Base-by-base conservation (phyloP, 2,888 invertebrate genomes). In the Agapostemon virescens region DNA sequence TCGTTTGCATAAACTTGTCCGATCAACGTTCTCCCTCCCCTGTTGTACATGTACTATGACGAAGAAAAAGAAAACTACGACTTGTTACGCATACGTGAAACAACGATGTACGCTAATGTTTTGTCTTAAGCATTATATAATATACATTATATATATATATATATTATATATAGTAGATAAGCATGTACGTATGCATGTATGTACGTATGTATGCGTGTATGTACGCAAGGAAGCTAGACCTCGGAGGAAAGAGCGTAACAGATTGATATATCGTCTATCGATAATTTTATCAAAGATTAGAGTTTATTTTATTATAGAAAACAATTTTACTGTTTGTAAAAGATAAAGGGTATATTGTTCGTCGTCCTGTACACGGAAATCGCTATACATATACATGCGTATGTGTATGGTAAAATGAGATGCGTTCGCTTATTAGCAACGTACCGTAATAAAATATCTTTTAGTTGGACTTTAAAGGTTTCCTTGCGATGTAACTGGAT, bases 281-380 rank as follows among this genome's bases (percentile, higher is more conserved):
- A 87, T 88, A 84, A 87, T 89, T 89, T 89, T 88, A 89, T 89
- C 88, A 89, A 91, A 91, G 88, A 90, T 90, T 91, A 90, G 89
- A 90, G 89, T 90, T 91, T 91, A 91, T 91, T 91, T 90, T 91
- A 89, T 89, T 90, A 90, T 87, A 70, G 71, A 86, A 77, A 86
- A 81, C 81, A 86, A 87, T 86, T 87, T 89, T 86, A 88, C 84
- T 79, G 84, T 84, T 84, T 83, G 84, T 86, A 86, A 84, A 72
- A 80, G 73, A 87, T 85, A 83, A 81, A 77, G 69, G 71, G 64
- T 81, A 33, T 82, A 82, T 78, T 82, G 63, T 69, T 78, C 70
- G 49, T 78, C 81, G 45, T 73, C 33, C 52, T 71, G 77, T 82
- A 84, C 74, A 83, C 79, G 58, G 71, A 61, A 69, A 80, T 79